A percentile compares a stretch with the other conserved stretches of the same genome.
These are phyloP conservation scores for Akabosia matsudoensis DNA, from an alignment of 1,140 invertebrate genomes.

Conservation along the genomic window DNA sequence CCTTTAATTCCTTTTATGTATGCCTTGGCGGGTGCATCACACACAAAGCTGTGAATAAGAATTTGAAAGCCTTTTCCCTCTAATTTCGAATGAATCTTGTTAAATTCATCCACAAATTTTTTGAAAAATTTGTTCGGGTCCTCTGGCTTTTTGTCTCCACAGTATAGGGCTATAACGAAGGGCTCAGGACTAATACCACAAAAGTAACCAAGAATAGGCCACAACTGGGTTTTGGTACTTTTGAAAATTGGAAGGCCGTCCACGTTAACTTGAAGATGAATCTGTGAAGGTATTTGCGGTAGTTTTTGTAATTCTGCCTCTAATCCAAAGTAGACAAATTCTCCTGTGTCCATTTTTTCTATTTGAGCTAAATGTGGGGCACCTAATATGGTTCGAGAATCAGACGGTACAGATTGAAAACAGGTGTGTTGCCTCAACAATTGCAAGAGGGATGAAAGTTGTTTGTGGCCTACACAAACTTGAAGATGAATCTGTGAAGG, in stretches of 20 bases:
- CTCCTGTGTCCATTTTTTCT: neutral
- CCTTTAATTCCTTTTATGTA: slow-evolving; percentile 48
- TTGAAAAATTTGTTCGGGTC: slow-evolving; percentile 47
- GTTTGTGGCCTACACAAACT: neutral
- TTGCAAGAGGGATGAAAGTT: neutral
- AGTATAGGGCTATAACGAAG: slow-evolving; percentile 47
- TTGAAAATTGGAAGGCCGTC: slow-evolving; percentile 46
- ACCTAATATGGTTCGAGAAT: neutral
- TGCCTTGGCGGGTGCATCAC: slow-evolving; percentile 49
- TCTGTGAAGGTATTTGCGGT: neutral
- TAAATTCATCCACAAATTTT: slow-evolving; percentile 49
- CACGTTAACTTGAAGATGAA: slow-evolving; percentile 9
- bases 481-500: neutral
- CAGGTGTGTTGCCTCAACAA: neutral
- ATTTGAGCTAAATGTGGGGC: neutral
- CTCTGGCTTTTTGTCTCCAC: slow-evolving; percentile 49
- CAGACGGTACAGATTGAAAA: neutral
- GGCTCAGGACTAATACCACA: slow-evolving; percentile 37
- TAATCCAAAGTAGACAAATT: slow-evolving; percentile 13
- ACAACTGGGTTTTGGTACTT: slow-evolving; percentile 41
- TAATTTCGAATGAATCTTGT: slow-evolving; percentile 33
- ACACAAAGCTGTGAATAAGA: slow-evolving; percentile 47
- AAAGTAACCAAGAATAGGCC: slow-evolving; percentile 48
- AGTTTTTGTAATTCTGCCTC: neutral
- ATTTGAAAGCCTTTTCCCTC: slow-evolving; percentile 36